These are phyloP conservation scores for Rhincodon typus DNA, from an alignment of 2,797 vertebrate genomes.

Conservation along the genomic window DNA sequence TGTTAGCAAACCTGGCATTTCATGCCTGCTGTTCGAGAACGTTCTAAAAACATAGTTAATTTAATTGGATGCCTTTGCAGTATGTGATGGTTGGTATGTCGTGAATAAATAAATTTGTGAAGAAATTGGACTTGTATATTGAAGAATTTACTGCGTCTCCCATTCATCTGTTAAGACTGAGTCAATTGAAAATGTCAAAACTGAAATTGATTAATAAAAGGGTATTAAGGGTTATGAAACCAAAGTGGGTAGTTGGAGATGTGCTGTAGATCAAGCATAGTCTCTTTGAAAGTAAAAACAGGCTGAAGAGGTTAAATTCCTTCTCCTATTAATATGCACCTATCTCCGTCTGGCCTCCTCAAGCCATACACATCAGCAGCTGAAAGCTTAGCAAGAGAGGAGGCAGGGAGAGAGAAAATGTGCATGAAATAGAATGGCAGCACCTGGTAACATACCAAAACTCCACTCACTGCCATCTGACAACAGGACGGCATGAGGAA, in stretches of 20 bases:
- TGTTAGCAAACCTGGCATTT: constrained; percentile 6
- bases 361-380: neutral
- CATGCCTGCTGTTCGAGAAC: neutral
- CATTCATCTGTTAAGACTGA: neutral
- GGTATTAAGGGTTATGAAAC: neutral
- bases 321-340: neutral
- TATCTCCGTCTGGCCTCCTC: neutral
- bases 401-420: too few species aligned
- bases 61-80: neutral
- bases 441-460: too few species aligned
- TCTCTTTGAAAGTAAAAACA: neutral
- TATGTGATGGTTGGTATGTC: neutral
- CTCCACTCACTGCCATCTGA: neutral
- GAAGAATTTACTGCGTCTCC: neutral
- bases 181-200: neutral
- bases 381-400: neutral
- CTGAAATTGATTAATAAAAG: neutral
- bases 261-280: neutral
- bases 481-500: neutral
- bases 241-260: neutral
- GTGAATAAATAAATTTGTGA: neutral
- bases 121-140: neutral
- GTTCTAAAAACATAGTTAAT: neutral
- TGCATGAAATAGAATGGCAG: too few species aligned
- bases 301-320: neutral